These are phyloP conservation scores for Drosophila rufa DNA, from an alignment of 1,140 invertebrate species.

Conservation along the genomic window DNA sequence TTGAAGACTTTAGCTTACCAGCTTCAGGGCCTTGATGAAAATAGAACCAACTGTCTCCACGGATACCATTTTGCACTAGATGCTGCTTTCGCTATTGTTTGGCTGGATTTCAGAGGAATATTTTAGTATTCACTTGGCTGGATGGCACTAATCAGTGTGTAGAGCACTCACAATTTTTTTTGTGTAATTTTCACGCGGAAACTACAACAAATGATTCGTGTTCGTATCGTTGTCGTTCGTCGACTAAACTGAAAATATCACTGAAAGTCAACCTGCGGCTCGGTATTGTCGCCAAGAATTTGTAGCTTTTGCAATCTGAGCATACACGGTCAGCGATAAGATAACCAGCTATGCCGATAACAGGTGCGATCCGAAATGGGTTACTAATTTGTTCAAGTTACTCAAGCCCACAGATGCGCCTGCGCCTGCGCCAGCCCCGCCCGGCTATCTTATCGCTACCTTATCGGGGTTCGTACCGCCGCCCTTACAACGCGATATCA, in stretches of 20 bases:
- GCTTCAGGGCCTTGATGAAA: slow-evolving; percentile 91
- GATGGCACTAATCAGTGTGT: neutral
- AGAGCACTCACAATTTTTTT: slow-evolving; percentile 41
- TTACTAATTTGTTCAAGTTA: slow-evolving; percentile 45
- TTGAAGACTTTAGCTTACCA: slow-evolving; percentile 87
- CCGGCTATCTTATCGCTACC: slow-evolving; percentile 52
- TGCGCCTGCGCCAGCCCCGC: slow-evolving; percentile 61
- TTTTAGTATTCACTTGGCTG: neutral
- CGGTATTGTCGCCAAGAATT: slow-evolving; percentile 53
- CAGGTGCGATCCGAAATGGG: slow-evolving; percentile 68
- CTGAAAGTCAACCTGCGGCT: slow-evolving; percentile 47
- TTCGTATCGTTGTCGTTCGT: slow-evolving; percentile 72
- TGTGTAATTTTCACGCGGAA: slow-evolving; percentile 51
- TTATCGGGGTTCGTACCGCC: slow-evolving; percentile 24
- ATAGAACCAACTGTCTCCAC: slow-evolving; percentile 91
- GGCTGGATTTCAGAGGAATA: slow-evolving; percentile 14
- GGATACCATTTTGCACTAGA: slow-evolving; percentile 88
- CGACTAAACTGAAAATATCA: slow-evolving; percentile 59
- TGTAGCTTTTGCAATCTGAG: slow-evolving; percentile 79
- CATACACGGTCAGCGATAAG: slow-evolving; percentile 62
- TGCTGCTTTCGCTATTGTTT: slow-evolving; percentile 19
- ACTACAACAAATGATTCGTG: slow-evolving; percentile 51
- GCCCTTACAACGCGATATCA: slow-evolving; percentile 40
- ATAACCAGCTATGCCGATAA: slow-evolving; percentile 57
- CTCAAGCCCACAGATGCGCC: neutral